phyloP scores from a whole-genome alignment of 2,113 vertebrate species.

The Dromiciops gliroides region DNA sequence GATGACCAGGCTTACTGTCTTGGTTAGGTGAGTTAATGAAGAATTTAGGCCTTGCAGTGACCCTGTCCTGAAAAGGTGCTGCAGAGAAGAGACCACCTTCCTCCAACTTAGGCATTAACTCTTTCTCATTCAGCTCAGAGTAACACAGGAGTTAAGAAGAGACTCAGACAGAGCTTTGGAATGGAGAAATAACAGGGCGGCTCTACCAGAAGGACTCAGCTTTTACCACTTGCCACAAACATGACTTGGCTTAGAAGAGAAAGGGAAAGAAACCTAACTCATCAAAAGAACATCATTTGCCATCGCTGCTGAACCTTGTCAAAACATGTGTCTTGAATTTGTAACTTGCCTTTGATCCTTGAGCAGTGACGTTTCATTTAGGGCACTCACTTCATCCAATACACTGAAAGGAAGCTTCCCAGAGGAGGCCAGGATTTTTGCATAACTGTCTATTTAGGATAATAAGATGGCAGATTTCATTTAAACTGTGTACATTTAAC shows the following conservation, averaged over 20 bases:
- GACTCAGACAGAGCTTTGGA: background rate
- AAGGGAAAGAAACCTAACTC: conserved; percentile 21
- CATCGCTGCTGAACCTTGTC: conserved; percentile 36
- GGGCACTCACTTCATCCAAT: background rate
- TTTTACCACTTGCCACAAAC: conserved; percentile 21
- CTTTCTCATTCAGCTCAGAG: conserved; percentile 43
- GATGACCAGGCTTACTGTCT: conserved; percentile 67
- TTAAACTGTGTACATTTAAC: background rate
- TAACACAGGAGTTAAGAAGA: background rate
- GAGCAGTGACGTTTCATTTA: conserved; percentile 44
- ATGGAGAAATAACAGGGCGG: background rate
- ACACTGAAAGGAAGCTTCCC: conserved; percentile 35
- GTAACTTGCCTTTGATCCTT: conserved; percentile 22
- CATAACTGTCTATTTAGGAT: background rate
- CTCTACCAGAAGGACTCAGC: background rate
- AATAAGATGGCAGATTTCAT: conserved; percentile 20
- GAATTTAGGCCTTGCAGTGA: conserved; percentile 59
- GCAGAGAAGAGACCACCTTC: conserved; percentile 47
- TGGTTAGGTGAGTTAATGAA: conserved; percentile 66
- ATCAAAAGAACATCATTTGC: conserved; percentile 17
- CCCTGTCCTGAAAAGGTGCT: conserved; percentile 59
- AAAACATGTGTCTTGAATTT: conserved; percentile 30
- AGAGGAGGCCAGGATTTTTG: background rate
- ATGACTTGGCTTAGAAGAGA: conserved; percentile 14
- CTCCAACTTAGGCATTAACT: conserved; percentile 58